Evolutionary conservation across 1,140 invertebrate genomes (phyloP).

Genomic region (Drosophila fuyamai): DNA sequence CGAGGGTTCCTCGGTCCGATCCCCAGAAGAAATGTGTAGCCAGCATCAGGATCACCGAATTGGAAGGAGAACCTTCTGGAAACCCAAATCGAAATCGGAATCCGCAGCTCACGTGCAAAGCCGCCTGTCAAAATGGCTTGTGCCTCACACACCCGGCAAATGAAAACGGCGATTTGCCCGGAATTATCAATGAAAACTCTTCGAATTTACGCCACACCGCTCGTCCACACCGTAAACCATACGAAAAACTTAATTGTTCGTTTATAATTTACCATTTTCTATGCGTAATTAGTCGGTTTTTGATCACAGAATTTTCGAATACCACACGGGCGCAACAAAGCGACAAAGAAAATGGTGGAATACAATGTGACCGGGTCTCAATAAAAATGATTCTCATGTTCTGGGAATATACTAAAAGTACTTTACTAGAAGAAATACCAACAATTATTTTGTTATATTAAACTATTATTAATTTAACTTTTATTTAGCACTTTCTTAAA

Average conservation of each 20-base stretch:
- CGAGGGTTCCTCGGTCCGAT: not conserved
- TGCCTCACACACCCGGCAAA: conserved; percentile 72
- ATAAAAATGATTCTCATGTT: not conserved
- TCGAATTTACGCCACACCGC: conserved; percentile 17
- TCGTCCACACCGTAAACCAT: conserved; percentile 48
- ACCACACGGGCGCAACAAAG: conserved; percentile 65
- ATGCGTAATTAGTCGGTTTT: conserved; percentile 66
- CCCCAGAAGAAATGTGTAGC: not conserved
- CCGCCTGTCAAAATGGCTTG: conserved; percentile 46
- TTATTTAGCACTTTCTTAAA: no score
- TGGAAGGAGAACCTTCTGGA: conserved; percentile 38
- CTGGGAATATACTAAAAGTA: no score
- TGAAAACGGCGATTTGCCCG: conserved; percentile 50
- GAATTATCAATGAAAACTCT: conserved; percentile 65
- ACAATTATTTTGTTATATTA: no score
- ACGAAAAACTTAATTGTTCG: conserved; percentile 13
- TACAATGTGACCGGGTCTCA: not conserved
- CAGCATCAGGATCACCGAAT: not conserved
- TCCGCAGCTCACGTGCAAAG: conserved; percentile 52
- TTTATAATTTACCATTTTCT: conserved; percentile 70
- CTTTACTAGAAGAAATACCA: no score
- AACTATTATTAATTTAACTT: no score
- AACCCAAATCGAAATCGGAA: conserved; percentile 1
- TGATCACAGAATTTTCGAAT: conserved; percentile 74
- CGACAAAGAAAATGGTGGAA: conserved; percentile 79